Base-by-base conservation (phyloP, 2,797 vertebrate genomes). In the Malurus leucopterus region DNA sequence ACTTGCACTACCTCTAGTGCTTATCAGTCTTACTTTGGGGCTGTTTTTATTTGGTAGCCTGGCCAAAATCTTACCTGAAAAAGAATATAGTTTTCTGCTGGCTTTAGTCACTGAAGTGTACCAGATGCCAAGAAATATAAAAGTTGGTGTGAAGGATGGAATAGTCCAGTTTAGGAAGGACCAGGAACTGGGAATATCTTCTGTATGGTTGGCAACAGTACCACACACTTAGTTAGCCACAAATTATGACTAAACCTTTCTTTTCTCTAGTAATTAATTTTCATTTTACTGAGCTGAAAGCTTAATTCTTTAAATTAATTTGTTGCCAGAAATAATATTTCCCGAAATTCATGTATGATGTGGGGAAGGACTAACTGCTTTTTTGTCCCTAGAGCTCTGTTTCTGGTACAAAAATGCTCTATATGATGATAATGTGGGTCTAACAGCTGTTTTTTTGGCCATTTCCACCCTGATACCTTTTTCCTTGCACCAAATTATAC, bases 281-380 rank as follows among this genome's bases (percentile, higher is more conserved):
- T 55, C 69, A 19, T 53, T 89, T 79, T 49, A 23, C 8, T 73
- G 8, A 30, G 0, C 13, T 23, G 9, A 26, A 50, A 72, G 7
- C 26, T 47, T 53, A 17, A 22, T 87, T 79, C 34, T 4, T 7
- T 72, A 44, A 27, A 16, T 54, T 27, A 29, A 23, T 36, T 79
- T 70, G 12, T 76, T 89, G n/a, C 1, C 2, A 26, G 46, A 73
- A 32, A 32, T 49, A 32, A 5, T 51, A 14, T 5, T 79, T 4
- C 20, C 16, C 0, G 1, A 38, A 70, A 44, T n/a, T 62, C 1
- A 6, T 2, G 0, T 34, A 4, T n/a, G 19, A 34, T 6, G 70
- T 68, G 26, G 24, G n/a, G 19, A 63, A 47, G 15, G 22, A 34
- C 13, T 67, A 43, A 32, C n/a, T 2, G 0, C 3, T 58, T 38